A percentile compares a stretch with the other conserved stretches of the same genome.
phyloP scores from a whole-genome alignment of 1,140 invertebrate species.

The Cyrtorhinus lividipennis region DNA sequence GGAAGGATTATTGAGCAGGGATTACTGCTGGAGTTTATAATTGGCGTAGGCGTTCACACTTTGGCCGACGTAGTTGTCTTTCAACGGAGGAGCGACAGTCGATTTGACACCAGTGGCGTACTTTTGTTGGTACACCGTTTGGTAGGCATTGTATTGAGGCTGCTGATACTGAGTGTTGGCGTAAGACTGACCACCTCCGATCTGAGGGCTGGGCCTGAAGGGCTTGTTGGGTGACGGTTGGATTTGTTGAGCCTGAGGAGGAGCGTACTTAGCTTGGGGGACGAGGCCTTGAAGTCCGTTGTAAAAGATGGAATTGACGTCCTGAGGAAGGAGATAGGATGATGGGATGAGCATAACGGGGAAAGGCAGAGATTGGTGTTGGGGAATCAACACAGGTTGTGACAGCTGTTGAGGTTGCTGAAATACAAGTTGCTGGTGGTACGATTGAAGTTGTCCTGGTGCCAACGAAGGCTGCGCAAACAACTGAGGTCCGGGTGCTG shows the following conservation, averaged over 20 bases:
- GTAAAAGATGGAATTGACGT: conserved; percentile 5
- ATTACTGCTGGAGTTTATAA: conserved; percentile 1
- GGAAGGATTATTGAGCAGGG: neutral
- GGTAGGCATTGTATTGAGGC: conserved; percentile 7
- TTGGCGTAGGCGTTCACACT: neutral
- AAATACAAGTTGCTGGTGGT: conserved; percentile 5
- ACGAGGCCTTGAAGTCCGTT: neutral
- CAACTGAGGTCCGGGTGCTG: neutral
- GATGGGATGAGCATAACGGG: conserved; percentile 11
- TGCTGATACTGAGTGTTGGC: neutral
- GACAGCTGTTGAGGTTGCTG: neutral
- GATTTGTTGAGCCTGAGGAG: neutral
- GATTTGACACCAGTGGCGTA: conserved; percentile 2
- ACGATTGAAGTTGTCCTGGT: neutral
- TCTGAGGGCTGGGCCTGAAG: conserved; percentile 9
- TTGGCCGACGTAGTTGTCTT: conserved; percentile 11
- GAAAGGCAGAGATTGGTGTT: conserved; percentile 7
- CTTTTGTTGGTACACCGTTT: conserved; percentile 10
- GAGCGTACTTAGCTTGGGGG: conserved; percentile 1
- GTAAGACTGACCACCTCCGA: neutral
- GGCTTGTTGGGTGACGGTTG: neutral
- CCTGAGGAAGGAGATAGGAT: conserved; percentile 7
- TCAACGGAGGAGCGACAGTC: conserved; percentile 10
- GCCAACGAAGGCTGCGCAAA: conserved; percentile 4
- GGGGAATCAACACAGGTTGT: conserved; percentile 6